A percentile compares a stretch with the other conserved stretches of the same genome.
Conservation (phyloP, 2,888 invertebrate genomes). For the Desoria tigrina region DNA sequence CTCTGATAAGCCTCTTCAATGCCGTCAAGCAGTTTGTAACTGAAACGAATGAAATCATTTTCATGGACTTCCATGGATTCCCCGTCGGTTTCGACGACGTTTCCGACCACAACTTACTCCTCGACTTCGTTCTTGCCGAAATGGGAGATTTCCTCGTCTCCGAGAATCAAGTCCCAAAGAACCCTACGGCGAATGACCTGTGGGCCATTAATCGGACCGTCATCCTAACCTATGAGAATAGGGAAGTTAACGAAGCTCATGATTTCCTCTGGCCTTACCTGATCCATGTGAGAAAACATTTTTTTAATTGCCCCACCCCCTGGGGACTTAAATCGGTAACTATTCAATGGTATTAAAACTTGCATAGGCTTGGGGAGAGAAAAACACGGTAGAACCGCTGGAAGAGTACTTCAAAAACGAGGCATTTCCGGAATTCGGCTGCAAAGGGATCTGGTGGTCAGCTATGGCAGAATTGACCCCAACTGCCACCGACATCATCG, state of each 20-base stretch:
- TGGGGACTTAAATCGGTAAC: background rate
- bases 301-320: no score
- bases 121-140: slow-evolving; percentile 56
- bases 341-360: background rate
- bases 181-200: slow-evolving; percentile 59
- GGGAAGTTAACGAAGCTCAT: slow-evolving; percentile 54
- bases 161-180: slow-evolving; percentile 55
- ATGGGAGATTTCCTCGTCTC: slow-evolving; percentile 56
- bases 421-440: slow-evolving; percentile 32
- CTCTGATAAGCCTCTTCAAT: slow-evolving; percentile 59
- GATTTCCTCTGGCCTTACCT: slow-evolving; percentile 5
- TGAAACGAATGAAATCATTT: slow-evolving; percentile 64
- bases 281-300: slow-evolving; percentile 13
- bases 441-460: slow-evolving; percentile 58
- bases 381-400: slow-evolving; percentile 61
- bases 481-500: slow-evolving; percentile 63
- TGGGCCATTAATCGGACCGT: slow-evolving; percentile 61
- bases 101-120: slow-evolving; percentile 56
- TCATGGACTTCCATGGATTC: slow-evolving; percentile 65
- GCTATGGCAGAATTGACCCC: slow-evolving; percentile 77
- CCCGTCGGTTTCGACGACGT: slow-evolving; percentile 59
- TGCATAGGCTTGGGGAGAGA: slow-evolving; percentile 66
- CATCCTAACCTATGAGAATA: slow-evolving; percentile 62
- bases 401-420: slow-evolving; percentile 59
- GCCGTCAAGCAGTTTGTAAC: slow-evolving; percentile 62